Evolutionary conservation across 1,140 invertebrate genomes (phyloP).

Genomic region (Platorchestia sp.): DNA sequence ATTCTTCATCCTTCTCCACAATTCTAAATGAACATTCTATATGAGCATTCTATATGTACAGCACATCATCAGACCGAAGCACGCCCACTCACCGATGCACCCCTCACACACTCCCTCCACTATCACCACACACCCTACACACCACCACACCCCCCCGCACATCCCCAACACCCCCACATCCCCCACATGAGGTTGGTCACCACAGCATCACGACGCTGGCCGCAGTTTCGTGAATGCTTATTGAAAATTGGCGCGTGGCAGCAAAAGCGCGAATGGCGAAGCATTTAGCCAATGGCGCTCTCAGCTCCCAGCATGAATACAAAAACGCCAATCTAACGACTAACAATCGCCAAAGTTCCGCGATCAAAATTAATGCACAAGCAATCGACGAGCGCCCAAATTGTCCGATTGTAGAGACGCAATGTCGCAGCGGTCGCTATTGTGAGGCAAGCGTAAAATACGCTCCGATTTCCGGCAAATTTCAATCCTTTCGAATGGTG

Average conservation of each 20-base stretch:
- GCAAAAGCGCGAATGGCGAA: background rate
- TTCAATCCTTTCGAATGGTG: background rate
- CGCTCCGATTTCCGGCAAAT: background rate
- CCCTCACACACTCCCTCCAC: background rate
- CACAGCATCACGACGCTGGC: background rate
- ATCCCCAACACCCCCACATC: background rate
- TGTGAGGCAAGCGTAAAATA: background rate
- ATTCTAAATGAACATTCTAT: too few relatives aligned
- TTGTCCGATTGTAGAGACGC: background rate
- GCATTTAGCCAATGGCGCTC: background rate
- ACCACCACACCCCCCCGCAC: background rate
- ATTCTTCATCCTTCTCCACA: too few relatives aligned
- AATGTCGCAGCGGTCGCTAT: background rate
- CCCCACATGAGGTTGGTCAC: background rate
- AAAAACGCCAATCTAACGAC: background rate
- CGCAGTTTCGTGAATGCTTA: background rate
- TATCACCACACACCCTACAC: background rate
- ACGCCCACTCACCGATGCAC: background rate
- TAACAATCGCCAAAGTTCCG: conserved; percentile 6
- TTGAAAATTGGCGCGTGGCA: background rate
- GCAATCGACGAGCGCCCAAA: background rate
- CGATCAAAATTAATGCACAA: conserved; percentile 9
- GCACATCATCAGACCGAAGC: too few relatives aligned
- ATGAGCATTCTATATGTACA: too few relatives aligned
- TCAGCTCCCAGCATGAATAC: background rate